phyloP scores from a whole-genome alignment of 2,888 invertebrate genomes.

The Tetropium fuscum region DNA sequence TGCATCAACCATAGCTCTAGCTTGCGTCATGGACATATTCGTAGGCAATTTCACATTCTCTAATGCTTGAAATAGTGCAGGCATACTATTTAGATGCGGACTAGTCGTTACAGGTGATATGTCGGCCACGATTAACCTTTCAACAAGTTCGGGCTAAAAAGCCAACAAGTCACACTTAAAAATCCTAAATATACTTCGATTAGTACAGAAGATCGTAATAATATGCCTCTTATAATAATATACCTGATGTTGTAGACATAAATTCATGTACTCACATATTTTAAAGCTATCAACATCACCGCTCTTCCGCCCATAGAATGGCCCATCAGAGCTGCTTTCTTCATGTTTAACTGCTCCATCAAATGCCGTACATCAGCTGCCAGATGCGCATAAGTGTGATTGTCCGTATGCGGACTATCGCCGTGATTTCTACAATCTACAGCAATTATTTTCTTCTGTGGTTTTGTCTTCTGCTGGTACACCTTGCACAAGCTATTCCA shows the following conservation, averaged over 20 bases:
- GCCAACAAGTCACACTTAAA: slow-evolving; percentile 13
- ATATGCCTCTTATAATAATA: not conserved
- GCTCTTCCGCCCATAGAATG: slow-evolving; percentile 98
- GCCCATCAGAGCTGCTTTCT: slow-evolving; percentile 80
- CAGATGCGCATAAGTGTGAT: slow-evolving; percentile 81
- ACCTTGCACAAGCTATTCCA: slow-evolving; percentile 85
- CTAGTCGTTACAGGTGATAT: slow-evolving; percentile 76
- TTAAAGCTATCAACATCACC: slow-evolving; percentile 86
- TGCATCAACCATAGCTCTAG: slow-evolving; percentile 75
- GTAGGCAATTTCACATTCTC: slow-evolving; percentile 70
- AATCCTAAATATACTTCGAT: too few species aligned
- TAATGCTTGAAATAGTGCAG: slow-evolving; percentile 77
- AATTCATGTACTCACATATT: slow-evolving; percentile 68
- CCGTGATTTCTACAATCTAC: slow-evolving; percentile 97
- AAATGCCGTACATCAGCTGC: slow-evolving; percentile 79
- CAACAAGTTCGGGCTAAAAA: slow-evolving; percentile 71
- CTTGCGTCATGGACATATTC: slow-evolving; percentile 76
- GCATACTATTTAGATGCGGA: slow-evolving; percentile 73
- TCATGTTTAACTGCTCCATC: slow-evolving; percentile 73
- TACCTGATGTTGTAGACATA: not conserved
- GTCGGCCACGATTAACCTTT: slow-evolving; percentile 78
- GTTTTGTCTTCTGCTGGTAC: slow-evolving; percentile 71
- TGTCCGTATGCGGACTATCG: slow-evolving; percentile 84
- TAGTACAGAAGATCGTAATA: not conserved
- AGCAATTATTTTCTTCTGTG: slow-evolving; percentile 78